A percentile compares a stretch with the other conserved stretches of the same genome.
Evolutionary conservation across 2,797 vertebrate genomes (phyloP).

Genomic region (Mormyrus hasselquistii): DNA sequence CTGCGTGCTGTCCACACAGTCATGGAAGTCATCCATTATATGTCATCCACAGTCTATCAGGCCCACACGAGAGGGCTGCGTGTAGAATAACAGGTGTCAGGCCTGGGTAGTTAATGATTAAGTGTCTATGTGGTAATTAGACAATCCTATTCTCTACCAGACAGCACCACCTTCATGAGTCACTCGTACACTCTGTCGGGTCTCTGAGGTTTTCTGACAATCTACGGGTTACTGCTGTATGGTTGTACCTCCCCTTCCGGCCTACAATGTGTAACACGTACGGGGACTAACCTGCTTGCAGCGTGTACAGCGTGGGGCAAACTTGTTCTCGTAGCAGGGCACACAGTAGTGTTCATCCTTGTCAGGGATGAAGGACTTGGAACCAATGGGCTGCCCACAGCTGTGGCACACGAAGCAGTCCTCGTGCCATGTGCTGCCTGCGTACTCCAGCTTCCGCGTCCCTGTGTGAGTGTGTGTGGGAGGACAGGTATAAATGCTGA

Average conservation of each 20-base stretch:
- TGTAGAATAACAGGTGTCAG: background rate
- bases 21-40: conserved; percentile 69
- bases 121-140: background rate
- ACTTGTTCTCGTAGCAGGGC: conserved; percentile 94
- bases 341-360: conserved; percentile 96
- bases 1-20: conserved; percentile 33
- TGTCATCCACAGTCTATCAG: conserved; percentile 54
- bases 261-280: background rate
- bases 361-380: conserved; percentile 94
- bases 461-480: conserved; percentile 54
- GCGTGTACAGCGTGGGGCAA: conserved; percentile 91
- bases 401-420: conserved; percentile 92
- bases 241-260: background rate
- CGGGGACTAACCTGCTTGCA: conserved; percentile 82
- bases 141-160: background rate
- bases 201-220: background rate
- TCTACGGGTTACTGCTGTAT: background rate
- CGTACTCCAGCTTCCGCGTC: conserved; percentile 92
- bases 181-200: background rate
- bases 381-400: conserved; percentile 93
- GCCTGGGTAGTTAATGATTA: background rate
- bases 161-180: background rate
- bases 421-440: conserved; percentile 93
- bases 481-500: background rate
- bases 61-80: conserved; percentile 42